These are phyloP conservation scores for Molorchus minor DNA, from an alignment of 2,888 invertebrate genomes.

Conservation along the genomic window DNA sequence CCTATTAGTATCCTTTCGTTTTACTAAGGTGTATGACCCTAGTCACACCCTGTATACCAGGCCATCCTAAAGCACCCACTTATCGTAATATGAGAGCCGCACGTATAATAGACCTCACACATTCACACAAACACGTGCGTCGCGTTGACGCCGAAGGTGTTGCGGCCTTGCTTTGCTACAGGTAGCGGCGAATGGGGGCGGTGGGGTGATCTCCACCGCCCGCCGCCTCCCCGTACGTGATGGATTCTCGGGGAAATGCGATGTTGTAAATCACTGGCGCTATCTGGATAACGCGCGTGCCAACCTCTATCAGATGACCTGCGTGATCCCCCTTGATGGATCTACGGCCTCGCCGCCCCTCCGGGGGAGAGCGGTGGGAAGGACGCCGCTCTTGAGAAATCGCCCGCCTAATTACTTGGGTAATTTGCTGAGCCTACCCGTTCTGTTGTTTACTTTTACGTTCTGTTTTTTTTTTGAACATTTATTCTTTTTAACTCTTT, in stretches of 20 bases:
- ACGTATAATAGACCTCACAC: too few species aligned
- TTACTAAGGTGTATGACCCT: too few species aligned
- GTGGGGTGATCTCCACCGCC: conserved; percentile 27
- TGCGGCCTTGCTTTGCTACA: conserved; percentile 36
- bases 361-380: conserved; percentile 9
- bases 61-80: too few species aligned
- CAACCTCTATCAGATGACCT: conserved; percentile 61
- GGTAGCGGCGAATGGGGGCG: conserved; percentile 30
- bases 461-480: conserved; percentile 15
- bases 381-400: conserved; percentile 34
- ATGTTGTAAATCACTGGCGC: conserved; percentile 58
- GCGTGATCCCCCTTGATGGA: conserved; percentile 58
- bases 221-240: conserved; percentile 48
- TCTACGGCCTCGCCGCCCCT: conserved; percentile 46
- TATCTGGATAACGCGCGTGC: conserved; percentile 59
- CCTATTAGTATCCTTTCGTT: too few species aligned
- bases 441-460: conserved; percentile 11
- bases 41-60: too few species aligned
- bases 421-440: conserved; percentile 27
- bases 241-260: conserved; percentile 58
- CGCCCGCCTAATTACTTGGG: conserved; percentile 36
- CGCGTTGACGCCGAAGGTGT: conserved; percentile 39
- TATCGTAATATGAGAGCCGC: too few species aligned
- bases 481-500: neutral
- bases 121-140: conserved; percentile 26